A percentile compares a stretch with the other conserved stretches of the same genome.
Evolutionary conservation across 2,888 invertebrate genomes (phyloP).

Genomic region (Idaea straminata): DNA sequence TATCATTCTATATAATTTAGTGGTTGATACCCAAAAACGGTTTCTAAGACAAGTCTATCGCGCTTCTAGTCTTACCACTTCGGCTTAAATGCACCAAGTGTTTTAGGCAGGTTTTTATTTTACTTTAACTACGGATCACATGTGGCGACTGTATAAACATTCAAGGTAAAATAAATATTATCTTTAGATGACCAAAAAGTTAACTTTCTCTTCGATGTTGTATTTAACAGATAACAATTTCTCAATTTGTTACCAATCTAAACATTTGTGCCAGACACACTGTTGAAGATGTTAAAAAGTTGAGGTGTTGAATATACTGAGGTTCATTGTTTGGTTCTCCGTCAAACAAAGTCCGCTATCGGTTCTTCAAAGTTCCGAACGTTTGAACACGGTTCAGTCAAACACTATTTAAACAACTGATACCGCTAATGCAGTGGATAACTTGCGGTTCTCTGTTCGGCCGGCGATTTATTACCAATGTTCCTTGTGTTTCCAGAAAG

Average conservation of each 20-base stretch:
- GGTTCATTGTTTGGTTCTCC: constrained; percentile 62
- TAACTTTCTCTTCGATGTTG: constrained; percentile 38
- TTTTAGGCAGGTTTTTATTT: constrained; percentile 3
- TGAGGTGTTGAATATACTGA: constrained; percentile 64
- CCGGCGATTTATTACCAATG: constrained; percentile 33
- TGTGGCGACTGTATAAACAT: neutral
- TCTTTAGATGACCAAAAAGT: constrained; percentile 27
- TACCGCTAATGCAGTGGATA: constrained; percentile 61
- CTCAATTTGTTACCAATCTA: constrained; percentile 52
- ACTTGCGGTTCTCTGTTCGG: constrained; percentile 44
- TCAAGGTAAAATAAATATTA: constrained; percentile 29
- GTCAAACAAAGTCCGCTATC: constrained; percentile 62
- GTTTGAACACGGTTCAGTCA: constrained; percentile 34
- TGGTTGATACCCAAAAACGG: too few relatives aligned
- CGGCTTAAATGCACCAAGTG: constrained; percentile 7
- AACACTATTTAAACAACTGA: constrained; percentile 53
- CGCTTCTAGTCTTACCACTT: too few relatives aligned
- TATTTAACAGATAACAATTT: constrained; percentile 50
- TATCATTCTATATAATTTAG: too few relatives aligned
- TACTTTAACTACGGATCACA: neutral
- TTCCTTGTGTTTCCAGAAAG: constrained; percentile 29
- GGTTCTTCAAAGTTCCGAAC: constrained; percentile 58
- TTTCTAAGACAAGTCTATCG: too few relatives aligned
- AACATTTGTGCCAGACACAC: constrained; percentile 50
- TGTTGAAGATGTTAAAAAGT: constrained; percentile 64